Base-by-base conservation (phyloP, 2,797 vertebrate genomes). In the Mormyrus proboscirostris region DNA sequence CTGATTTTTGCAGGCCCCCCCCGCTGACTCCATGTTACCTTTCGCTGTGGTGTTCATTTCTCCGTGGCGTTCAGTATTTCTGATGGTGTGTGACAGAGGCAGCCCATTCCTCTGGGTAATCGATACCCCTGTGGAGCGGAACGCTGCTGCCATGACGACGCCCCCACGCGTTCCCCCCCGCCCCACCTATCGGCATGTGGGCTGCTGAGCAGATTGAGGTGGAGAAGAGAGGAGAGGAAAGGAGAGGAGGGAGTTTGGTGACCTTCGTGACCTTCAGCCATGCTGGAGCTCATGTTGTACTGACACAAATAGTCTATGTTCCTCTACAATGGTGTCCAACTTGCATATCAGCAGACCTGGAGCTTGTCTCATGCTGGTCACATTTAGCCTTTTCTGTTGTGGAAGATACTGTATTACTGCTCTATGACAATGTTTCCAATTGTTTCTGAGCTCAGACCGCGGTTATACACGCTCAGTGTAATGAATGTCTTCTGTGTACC, bases 51-150 rank as follows among this genome's bases (percentile, higher is more conserved):
- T 55, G 62, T 14, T n/a, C 76, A 90, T 65, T 85, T 88, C 84
- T 51, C 84, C 44, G 8, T 62, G 53, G 73, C 79, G 84, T 69
- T 76, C 41, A 73, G 84, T 47, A 84, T 22, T 88, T 82, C 69
- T 16, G 14, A 76, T 7, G 90, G 89, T 90, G 88, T 92, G 89
- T 89, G 91, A 91, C 92, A 93, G 90, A 93, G 90, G 92, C 93
- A 92, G 91, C 89, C 90, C 88, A 89, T 91, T 93, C 92, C 92
- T 92, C 65, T 4, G 91, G 93, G 92, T 92, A 93, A 95, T 95
- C 93, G 92, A 93, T 94, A 95, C 93, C 91, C 91, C 91, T 93
- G 92, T 94, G 93, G 93, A 92, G 91, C 93, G 92, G 93, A 94
- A 94, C 92, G 89, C 90, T 2, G 93, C 94, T 95, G 93, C 94